Evolutionary conservation across 2,113 vertebrate genomes (phyloP).

Genomic region (Notothenia rossii): DNA sequence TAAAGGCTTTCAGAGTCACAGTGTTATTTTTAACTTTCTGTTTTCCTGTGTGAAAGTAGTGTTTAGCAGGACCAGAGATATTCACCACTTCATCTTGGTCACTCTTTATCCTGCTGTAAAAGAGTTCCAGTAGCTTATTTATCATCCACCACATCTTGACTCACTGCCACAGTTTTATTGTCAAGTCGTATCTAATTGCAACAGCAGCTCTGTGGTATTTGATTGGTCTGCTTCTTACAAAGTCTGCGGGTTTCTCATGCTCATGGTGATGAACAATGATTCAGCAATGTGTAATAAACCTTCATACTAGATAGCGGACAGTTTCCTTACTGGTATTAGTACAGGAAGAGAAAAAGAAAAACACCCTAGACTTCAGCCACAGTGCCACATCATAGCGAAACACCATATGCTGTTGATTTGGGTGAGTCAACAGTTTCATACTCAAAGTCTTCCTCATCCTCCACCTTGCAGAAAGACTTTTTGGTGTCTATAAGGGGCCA

Average conservation of each 20-base stretch:
- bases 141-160: slow-evolving; percentile 67
- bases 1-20: background rate
- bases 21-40: slow-evolving; percentile 36
- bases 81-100: slow-evolving; percentile 48
- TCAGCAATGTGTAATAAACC: slow-evolving; percentile 41
- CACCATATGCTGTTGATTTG: slow-evolving; percentile 39
- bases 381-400: slow-evolving; percentile 64
- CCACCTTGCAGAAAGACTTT: slow-evolving; percentile 39
- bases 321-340: slow-evolving; percentile 59
- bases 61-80: slow-evolving; percentile 35
- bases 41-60: slow-evolving; percentile 22
- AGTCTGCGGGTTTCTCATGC: background rate
- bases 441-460: slow-evolving; percentile 23
- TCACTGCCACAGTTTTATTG: slow-evolving; percentile 52
- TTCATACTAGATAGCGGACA: slow-evolving; percentile 31
- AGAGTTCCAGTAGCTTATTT: slow-evolving; percentile 39
- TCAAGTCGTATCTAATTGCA: slow-evolving; percentile 49
- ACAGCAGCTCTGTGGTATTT: slow-evolving; percentile 39
- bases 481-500: slow-evolving; percentile 30
- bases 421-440: slow-evolving; percentile 65
- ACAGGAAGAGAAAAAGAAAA: background rate
- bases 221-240: slow-evolving; percentile 37
- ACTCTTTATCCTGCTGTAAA: slow-evolving; percentile 48
- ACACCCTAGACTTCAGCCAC: slow-evolving; percentile 5
- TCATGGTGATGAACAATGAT: slow-evolving; percentile 45